Base-by-base conservation (phyloP, 1,140 invertebrate genomes). In the Pogonus chalceus region DNA sequence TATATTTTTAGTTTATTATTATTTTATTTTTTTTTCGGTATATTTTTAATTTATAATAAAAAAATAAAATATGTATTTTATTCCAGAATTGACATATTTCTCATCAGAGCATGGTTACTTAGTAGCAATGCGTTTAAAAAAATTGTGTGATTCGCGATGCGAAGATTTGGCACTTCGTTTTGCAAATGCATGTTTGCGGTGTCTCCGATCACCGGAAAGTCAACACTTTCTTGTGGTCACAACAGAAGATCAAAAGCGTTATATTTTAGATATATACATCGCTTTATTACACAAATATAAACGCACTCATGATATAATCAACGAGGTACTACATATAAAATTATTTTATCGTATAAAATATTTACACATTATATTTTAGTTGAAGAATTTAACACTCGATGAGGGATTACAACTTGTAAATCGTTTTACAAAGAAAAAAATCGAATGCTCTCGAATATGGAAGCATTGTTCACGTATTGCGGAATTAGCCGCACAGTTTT, bases 231-330 rank as follows among this genome's bases (percentile, higher is more conserved):
- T 54, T 54, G 49, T 69, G 20, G 65, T 64, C 57, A 62, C 65
- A 16, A 68, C 65, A 1, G 63, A 66, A 52, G 62, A 62, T 46
- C 68, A 69, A 31, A 63, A 66, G 47, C 63, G 64, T 53, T 70
- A 68, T 53, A 63, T 67, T 55, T 66, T 70, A 39, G 68, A 70
- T 57, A 63, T 69, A n/a, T 66, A 68, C 51, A 58, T 70, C 16
- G 66, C 67, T 10, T 58, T 70, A 14, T 54, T 70, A 10, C 66
- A 61, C 54, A 64, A 65, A 49, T 62, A 60, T 50, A 60, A 63
- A 43, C 56, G 62, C 7, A 67, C 56, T 46, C 43, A 58, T 20
- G 61, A 62, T 52, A 62, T 68, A 50, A 46, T 66, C 22, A 55
- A 58, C 43, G 49, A 65, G 58, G 66, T 68, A 61, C 58, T 52